A percentile compares a stretch with the other conserved stretches of the same genome.
Conservation (phyloP, 2,888 invertebrate species). For the Cryptophagus acutangulus region DNA sequence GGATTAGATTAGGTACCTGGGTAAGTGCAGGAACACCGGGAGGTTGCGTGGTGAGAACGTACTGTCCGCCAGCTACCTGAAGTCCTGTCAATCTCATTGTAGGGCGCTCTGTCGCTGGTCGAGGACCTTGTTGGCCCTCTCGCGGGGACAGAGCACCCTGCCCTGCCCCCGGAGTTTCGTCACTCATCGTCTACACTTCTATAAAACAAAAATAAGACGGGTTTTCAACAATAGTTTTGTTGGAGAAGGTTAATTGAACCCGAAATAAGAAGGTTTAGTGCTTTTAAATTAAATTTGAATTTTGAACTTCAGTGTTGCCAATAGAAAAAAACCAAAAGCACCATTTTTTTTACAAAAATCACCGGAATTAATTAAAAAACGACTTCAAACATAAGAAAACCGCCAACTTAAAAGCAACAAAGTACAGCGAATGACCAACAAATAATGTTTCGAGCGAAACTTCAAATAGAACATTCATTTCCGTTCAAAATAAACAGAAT, state of each 20-base stretch:
- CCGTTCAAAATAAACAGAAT: too few relatives aligned
- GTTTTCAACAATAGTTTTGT: conserved; percentile 8
- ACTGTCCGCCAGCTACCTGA: conserved; percentile 47
- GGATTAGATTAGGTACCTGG: conserved; percentile 44
- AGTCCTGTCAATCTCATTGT: conserved; percentile 44
- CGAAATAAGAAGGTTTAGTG: too few relatives aligned
- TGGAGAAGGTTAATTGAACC: conserved; percentile 1
- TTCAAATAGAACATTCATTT: neutral
- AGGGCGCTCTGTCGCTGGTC: conserved; percentile 41
- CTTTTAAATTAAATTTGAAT: neutral
- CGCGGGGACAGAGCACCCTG: conserved; percentile 49
- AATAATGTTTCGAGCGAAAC: too few relatives aligned
- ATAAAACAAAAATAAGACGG: too few relatives aligned
- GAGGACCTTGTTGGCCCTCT: conserved; percentile 41
- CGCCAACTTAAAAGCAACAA: too few relatives aligned
- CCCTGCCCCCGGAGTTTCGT: conserved; percentile 49
- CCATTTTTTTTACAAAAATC: too few relatives aligned
- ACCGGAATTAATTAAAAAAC: too few relatives aligned
- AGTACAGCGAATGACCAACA: too few relatives aligned
- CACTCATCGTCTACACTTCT: conserved; percentile 46
- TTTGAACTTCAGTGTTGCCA: too few relatives aligned
- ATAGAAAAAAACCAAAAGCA: too few relatives aligned
- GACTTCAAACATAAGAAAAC: too few relatives aligned
- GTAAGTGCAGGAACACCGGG: conserved; percentile 50
- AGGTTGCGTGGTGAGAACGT: conserved; percentile 42